Conservation (phyloP, 2,888 invertebrate genomes). For the Physocephala rufipes region DNA sequence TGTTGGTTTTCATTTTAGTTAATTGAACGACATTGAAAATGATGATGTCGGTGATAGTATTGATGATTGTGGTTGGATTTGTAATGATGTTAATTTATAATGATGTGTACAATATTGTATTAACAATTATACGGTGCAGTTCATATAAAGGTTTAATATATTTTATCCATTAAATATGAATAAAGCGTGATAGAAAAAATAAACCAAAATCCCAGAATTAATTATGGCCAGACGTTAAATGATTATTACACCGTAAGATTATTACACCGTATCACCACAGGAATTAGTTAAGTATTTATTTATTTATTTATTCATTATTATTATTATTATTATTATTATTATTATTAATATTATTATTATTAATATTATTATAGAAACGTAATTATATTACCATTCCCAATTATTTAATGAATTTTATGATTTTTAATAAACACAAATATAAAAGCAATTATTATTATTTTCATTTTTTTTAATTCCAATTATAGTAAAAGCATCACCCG, state of each 20-base stretch:
- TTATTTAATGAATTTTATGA: slow-evolving; percentile 15
- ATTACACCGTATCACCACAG: slow-evolving; percentile 21
- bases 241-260: neutral
- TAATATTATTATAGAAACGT: slow-evolving; percentile 15
- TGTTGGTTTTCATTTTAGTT: too few relatives aligned
- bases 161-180: slow-evolving; percentile 18
- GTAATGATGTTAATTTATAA: slow-evolving; percentile 12
- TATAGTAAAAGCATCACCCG: slow-evolving; percentile 54
- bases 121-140: too few relatives aligned
- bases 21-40: neutral
- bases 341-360: too few relatives aligned
- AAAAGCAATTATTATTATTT: too few relatives aligned
- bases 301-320: slow-evolving; percentile 41
- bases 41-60: slow-evolving; percentile 41
- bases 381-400: neutral
- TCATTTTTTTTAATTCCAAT: neutral
- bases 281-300: slow-evolving; percentile 35
- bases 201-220: slow-evolving; percentile 14
- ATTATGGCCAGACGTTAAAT: neutral
- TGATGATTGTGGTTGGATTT: slow-evolving; percentile 18
- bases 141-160: neutral
- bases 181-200: neutral
- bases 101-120: slow-evolving; percentile 24
- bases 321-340: slow-evolving; percentile 37
- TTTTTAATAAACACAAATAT: too few relatives aligned